phyloP scores from a whole-genome alignment of 2,113 vertebrate species.

The Dolichotis patagonum region DNA sequence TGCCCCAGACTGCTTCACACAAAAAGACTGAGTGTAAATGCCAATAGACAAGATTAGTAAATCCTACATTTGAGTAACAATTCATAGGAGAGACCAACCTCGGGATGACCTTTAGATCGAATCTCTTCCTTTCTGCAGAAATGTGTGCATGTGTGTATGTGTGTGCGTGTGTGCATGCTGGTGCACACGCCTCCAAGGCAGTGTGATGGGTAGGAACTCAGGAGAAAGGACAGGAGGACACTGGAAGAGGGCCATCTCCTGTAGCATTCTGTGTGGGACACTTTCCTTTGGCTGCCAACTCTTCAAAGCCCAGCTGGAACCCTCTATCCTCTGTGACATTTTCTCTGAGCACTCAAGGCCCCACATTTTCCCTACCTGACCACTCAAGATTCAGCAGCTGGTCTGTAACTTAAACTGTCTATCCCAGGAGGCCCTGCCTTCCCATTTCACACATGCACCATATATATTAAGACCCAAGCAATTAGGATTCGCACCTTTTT shows the following conservation, averaged over 20 bases:
- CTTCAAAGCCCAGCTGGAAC: neutral
- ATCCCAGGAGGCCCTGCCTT: neutral
- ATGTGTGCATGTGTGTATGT: neutral
- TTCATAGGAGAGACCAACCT: neutral
- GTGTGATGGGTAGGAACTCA: neutral
- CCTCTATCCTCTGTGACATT: neutral
- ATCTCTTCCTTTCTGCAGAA: neutral
- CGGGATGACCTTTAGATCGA: neutral
- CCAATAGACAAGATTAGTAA: neutral
- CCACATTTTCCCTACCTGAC: neutral
- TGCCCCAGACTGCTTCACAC: neutral
- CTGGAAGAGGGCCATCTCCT: neutral
- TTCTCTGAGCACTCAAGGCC: neutral
- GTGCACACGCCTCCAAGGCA: no score
- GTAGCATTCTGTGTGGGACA: neutral
- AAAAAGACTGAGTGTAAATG: neutral
- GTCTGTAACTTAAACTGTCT: neutral
- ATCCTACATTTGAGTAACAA: neutral
- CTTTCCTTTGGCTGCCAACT: neutral
- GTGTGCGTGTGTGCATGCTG: neutral
- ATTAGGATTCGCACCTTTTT: slow-evolving; percentile 58
- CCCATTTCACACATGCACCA: slow-evolving; percentile 2
- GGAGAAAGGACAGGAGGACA: neutral
- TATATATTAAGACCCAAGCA: neutral
- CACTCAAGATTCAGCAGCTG: neutral